phyloP scores from a whole-genome alignment of 2,888 invertebrate species.

The Drosophila parthenogenetica region DNA sequence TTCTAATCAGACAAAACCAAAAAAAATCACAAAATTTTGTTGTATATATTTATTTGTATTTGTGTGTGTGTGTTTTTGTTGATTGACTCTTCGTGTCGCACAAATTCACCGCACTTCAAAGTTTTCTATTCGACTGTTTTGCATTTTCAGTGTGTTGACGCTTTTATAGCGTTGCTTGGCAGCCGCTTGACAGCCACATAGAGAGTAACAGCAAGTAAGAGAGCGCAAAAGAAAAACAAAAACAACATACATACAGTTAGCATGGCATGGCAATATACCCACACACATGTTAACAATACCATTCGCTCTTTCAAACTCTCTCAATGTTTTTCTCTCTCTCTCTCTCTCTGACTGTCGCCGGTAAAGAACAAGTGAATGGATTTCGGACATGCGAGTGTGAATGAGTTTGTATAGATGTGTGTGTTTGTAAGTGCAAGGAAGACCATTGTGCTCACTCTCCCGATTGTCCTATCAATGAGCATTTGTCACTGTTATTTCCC shows the following conservation, averaged over 20 bases:
- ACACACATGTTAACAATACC: slow-evolving; percentile 44
- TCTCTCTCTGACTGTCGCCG: slow-evolving; percentile 26
- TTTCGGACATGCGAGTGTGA: slow-evolving; percentile 23
- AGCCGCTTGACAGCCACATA: slow-evolving; percentile 28
- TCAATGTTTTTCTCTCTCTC: slow-evolving; percentile 10
- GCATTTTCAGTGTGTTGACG: slow-evolving; percentile 59
- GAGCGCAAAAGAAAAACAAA: slow-evolving; percentile 15
- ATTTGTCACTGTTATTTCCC: not conserved
- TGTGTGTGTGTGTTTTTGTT: slow-evolving; percentile 34
- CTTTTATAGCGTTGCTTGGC: slow-evolving; percentile 62
- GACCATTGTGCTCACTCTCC: slow-evolving; percentile 21
- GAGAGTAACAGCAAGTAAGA: slow-evolving; percentile 31
- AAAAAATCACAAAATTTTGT: slow-evolving; percentile 62
- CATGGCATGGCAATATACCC: slow-evolving; percentile 15
- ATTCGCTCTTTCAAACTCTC: slow-evolving; percentile 10
- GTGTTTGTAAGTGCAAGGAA: slow-evolving; percentile 16
- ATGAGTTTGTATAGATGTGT: slow-evolving; percentile 23
- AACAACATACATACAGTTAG: slow-evolving; percentile 13
- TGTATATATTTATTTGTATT: slow-evolving; percentile 24
- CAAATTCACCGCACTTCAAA: slow-evolving; percentile 60
- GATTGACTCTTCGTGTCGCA: slow-evolving; percentile 42
- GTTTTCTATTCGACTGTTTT: slow-evolving; percentile 68
- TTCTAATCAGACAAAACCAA: slow-evolving; percentile 64
- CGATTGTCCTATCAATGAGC: slow-evolving; percentile 17
- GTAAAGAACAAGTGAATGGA: slow-evolving; percentile 46